A percentile compares a stretch with the other conserved stretches of the same genome.
Conservation (phyloP, 2,797 vertebrate genomes). For the Phalloptychus januarius region DNA sequence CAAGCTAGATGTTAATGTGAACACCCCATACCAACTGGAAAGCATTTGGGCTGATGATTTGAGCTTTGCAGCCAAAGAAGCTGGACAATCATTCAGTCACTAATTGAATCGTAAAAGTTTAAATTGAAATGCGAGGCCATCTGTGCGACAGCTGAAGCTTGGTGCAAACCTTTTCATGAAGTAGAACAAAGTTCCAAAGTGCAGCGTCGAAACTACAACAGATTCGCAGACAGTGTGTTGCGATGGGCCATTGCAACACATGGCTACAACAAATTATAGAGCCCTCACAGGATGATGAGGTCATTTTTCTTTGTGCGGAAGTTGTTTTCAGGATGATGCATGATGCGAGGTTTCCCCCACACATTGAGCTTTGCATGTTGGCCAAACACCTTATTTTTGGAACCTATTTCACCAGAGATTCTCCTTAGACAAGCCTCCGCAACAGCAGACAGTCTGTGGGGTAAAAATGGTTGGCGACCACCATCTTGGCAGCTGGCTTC, state of each 20-base stretch:
- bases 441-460: background rate
- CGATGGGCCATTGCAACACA: background rate
- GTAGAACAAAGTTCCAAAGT: background rate
- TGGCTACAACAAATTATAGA: background rate
- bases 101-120: background rate
- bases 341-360: background rate
- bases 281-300: background rate
- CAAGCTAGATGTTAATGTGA: background rate
- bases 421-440: background rate
- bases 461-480: background rate
- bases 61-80: background rate
- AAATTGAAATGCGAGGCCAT: background rate
- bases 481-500: background rate
- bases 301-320: background rate
- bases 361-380: background rate
- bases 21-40: background rate
- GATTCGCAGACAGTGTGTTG: background rate
- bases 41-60: background rate
- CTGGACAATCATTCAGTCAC: background rate
- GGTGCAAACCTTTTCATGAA: background rate
- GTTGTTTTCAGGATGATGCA: background rate
- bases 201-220: background rate
- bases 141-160: background rate
- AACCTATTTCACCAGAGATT: background rate
- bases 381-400: background rate